Evolutionary conservation across 2,113 vertebrate species (phyloP).

Genomic region (Psephotus haematonotus): DNA sequence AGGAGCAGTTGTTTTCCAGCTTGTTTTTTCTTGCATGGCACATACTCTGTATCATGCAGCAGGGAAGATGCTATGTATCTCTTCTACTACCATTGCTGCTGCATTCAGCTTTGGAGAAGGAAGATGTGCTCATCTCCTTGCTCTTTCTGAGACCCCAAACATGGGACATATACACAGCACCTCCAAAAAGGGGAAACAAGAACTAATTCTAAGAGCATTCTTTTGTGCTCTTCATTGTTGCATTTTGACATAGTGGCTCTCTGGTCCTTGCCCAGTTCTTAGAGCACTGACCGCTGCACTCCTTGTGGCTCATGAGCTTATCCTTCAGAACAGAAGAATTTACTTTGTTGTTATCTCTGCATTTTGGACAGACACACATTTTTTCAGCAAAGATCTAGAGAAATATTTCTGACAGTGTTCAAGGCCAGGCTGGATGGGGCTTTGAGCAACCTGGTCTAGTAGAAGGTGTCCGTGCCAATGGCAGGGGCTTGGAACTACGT

Average conservation of each 20-base stretch:
- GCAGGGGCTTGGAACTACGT: background rate
- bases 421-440: background rate
- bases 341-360: background rate
- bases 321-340: background rate
- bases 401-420: background rate
- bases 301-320: background rate
- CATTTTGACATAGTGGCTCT: background rate
- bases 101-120: fast-evolving
- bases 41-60: background rate
- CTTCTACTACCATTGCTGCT: background rate
- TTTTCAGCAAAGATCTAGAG: background rate
- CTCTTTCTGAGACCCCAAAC: background rate
- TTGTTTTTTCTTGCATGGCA: background rate
- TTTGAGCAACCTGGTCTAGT: background rate
- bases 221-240: background rate
- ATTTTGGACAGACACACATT: background rate
- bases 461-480: background rate
- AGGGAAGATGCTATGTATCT: background rate
- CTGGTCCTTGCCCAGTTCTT: background rate
- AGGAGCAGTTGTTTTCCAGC: background rate
- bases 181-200: background rate
- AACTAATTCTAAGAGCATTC: background rate
- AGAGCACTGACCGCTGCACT: background rate
- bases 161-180: background rate
- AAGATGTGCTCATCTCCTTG: background rate